A percentile compares a stretch with the other conserved stretches of the same genome.
These are phyloP conservation scores for Steromphala cineraria DNA, from an alignment of 2,888 invertebrate species.

Conservation along the genomic window DNA sequence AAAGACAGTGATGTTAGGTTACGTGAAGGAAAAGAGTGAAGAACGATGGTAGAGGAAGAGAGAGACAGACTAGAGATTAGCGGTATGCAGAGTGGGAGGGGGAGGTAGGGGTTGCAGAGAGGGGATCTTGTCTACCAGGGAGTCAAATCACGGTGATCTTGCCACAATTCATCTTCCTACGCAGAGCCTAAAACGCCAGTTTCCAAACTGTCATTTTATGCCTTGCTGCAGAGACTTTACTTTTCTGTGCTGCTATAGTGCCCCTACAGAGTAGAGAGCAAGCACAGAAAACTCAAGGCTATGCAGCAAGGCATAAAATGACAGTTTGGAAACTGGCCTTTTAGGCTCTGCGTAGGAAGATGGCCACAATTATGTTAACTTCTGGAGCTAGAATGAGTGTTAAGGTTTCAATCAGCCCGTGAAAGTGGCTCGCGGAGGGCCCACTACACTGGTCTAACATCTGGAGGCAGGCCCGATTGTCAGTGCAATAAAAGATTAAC, in stretches of 20 bases:
- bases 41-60: background rate
- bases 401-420: background rate
- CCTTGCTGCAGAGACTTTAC: no score
- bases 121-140: background rate
- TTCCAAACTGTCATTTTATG: no score
- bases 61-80: background rate
- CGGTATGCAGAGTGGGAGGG: no score
- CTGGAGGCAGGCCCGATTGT: background rate
- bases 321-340: no score
- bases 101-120: background rate
- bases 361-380: constrained; percentile 14
- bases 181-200: no score
- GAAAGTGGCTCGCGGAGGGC: background rate
- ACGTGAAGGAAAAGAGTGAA: background rate
- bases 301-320: no score
- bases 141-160: background rate
- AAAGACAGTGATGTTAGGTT: no score
- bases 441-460: background rate
- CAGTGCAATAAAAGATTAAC: constrained; percentile 9
- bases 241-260: no score
- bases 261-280: no score
- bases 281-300: no score
- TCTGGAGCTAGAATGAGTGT: background rate
- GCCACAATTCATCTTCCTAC: no score
- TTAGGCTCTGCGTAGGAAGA: no score